Evolutionary conservation across 2,797 vertebrate genomes (phyloP).

Genomic region (Lithobates pipiens): DNA sequence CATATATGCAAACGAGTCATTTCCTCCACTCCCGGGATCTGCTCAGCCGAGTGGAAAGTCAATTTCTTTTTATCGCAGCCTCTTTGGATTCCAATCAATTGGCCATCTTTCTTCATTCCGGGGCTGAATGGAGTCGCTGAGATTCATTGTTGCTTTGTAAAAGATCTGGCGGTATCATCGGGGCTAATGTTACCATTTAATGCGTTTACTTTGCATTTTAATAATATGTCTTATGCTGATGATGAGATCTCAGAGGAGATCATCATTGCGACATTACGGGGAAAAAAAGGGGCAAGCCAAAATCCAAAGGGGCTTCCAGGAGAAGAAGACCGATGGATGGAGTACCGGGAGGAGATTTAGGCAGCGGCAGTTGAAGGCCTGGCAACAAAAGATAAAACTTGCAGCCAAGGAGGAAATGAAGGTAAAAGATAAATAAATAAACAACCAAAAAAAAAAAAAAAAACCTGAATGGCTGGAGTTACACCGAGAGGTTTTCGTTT

Average conservation of each 20-base stretch:
- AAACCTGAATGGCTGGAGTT: too few species aligned
- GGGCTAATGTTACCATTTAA: background rate
- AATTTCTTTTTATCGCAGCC: constrained; percentile 42
- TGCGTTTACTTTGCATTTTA: constrained; percentile 3
- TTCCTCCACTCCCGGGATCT: background rate
- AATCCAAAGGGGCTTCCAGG: too few species aligned
- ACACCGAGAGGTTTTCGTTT: too few species aligned
- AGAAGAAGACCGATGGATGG: too few species aligned
- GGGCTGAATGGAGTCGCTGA: background rate
- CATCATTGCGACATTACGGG: background rate
- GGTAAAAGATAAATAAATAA: too few species aligned
- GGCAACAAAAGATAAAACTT: too few species aligned
- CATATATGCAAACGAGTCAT: constrained; percentile 15
- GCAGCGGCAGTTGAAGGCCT: too few species aligned
- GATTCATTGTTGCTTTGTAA: background rate
- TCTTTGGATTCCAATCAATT: constrained; percentile 30
- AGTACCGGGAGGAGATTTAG: too few species aligned
- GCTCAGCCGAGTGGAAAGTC: constrained; percentile 27
- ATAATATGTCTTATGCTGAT: background rate
- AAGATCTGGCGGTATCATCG: background rate
- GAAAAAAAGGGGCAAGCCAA: too few species aligned
- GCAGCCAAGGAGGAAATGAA: too few species aligned
- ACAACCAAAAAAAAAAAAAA: too few species aligned
- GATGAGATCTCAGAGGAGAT: background rate
- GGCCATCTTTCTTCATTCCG: constrained; percentile 16